Percentiles rank a stretch among this genome's conserved stretches.
Evolutionary conservation across 2,797 vertebrate species (phyloP).

Genomic region (Protosalanx chinensis): DNA sequence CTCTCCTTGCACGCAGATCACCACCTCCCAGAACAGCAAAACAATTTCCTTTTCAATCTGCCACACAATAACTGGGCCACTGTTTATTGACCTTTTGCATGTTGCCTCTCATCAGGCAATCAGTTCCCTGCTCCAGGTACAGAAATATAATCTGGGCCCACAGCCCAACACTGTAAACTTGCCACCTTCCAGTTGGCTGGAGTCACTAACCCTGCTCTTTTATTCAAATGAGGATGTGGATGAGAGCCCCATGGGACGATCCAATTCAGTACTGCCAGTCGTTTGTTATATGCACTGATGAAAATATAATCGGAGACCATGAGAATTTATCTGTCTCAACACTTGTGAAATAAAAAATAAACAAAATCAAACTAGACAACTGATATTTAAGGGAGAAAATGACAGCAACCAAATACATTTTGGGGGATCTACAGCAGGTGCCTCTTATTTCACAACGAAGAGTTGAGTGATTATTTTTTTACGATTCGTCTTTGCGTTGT

Average conservation of each 20-base stretch:
- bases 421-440: too few species aligned
- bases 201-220: slow-evolving; percentile 9
- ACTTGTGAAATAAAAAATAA: slow-evolving; percentile 35
- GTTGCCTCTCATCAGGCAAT: slow-evolving; percentile 46
- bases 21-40: slow-evolving; percentile 38
- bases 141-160: slow-evolving; percentile 30
- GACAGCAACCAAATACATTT: too few species aligned
- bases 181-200: slow-evolving; percentile 23
- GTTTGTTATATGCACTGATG: slow-evolving; percentile 23
- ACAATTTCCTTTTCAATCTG: slow-evolving; percentile 67
- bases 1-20: not conserved
- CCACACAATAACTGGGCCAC: slow-evolving; percentile 51
- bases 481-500: slow-evolving; percentile 38
- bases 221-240: slow-evolving; percentile 11
- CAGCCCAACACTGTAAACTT: slow-evolving; percentile 33
- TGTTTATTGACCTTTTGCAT: slow-evolving; percentile 64
- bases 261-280: slow-evolving; percentile 30
- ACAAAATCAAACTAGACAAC: not conserved
- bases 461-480: not conserved
- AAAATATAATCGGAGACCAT: slow-evolving; percentile 47
- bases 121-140: slow-evolving; percentile 43
- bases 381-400: too few species aligned
- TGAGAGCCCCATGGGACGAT: slow-evolving; percentile 8
- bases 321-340: slow-evolving; percentile 41
- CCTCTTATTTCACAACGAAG: too few species aligned